These are phyloP conservation scores for Axea sp. DNA, from an alignment of 2,888 invertebrate genomes.

Conservation along the genomic window DNA sequence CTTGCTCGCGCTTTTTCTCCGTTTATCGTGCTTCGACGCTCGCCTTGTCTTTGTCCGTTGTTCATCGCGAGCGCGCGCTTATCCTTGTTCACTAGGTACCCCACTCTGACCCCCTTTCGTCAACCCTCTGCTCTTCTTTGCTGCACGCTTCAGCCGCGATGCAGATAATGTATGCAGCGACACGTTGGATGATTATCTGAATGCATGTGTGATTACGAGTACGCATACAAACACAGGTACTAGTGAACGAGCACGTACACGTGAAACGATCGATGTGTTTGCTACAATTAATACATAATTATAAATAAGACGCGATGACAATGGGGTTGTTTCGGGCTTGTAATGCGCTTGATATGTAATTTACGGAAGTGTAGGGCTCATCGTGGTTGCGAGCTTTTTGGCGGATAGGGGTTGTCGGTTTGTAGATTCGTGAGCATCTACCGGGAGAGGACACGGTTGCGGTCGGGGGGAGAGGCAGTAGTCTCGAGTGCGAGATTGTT, in stretches of 20 bases:
- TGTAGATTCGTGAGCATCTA: slow-evolving; percentile 1
- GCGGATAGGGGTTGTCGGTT: slow-evolving; percentile 14
- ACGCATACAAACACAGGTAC: neutral
- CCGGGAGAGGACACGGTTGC: neutral
- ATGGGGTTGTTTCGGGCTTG: slow-evolving; percentile 27
- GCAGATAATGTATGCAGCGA: slow-evolving; percentile 78
- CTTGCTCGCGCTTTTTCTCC: slow-evolving; percentile 63
- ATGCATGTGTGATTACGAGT: slow-evolving; percentile 42
- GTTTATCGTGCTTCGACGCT: slow-evolving; percentile 30
- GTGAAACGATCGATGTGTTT: slow-evolving; percentile 32
- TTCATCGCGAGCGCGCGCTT: slow-evolving; percentile 3
- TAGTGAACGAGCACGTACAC: neutral
- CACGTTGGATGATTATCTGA: slow-evolving; percentile 71
- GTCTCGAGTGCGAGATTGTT: slow-evolving; percentile 11
- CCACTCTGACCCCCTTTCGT: slow-evolving; percentile 44
- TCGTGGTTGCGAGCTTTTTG: slow-evolving; percentile 27
- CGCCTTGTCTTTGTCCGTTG: slow-evolving; percentile 7
- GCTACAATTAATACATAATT: slow-evolving; percentile 54
- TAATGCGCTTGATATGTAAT: slow-evolving; percentile 36
- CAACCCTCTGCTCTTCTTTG: slow-evolving; percentile 58
- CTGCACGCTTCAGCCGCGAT: slow-evolving; percentile 66
- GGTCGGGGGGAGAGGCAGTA: too few species aligned
- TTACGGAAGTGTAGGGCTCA: slow-evolving; percentile 30
- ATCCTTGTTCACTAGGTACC: slow-evolving; percentile 35
- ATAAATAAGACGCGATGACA: slow-evolving; percentile 43